Percentiles rank a stretch among this genome's conserved stretches.
phyloP scores from a whole-genome alignment of 2,888 invertebrate genomes.

The Caenorhabditis zanzibari region DNA sequence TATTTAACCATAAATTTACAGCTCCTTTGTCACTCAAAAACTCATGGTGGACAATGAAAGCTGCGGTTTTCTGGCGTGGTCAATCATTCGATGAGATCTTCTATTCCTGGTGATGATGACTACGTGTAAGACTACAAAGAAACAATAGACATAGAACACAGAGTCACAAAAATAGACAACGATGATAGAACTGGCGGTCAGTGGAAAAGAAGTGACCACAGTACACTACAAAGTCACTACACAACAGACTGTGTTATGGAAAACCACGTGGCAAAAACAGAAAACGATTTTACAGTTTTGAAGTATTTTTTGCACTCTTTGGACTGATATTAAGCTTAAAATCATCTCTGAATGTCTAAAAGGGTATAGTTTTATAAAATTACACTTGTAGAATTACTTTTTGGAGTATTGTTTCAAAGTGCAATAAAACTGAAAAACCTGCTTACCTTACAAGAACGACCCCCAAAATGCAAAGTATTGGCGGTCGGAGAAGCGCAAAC shows the following conservation, averaged over 20 bases:
- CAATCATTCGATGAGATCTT: constrained; percentile 30
- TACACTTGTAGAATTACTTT: not conserved
- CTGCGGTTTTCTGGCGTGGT: constrained; percentile 25
- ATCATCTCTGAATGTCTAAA: not conserved
- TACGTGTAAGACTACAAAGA: constrained; percentile 44
- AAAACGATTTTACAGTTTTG: too few relatives aligned
- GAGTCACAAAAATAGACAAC: not conserved
- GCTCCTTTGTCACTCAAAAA: constrained; percentile 40
- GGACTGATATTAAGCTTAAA: not conserved
- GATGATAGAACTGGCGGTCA: constrained; percentile 11
- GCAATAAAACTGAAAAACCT: not conserved
- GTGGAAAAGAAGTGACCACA: constrained; percentile 10
- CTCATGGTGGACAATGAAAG: constrained; percentile 1
- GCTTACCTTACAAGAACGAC: constrained; percentile 67
- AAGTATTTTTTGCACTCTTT: too few relatives aligned
- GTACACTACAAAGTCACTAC: constrained; percentile 9
- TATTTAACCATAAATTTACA: constrained; percentile 8
- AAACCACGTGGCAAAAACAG: constrained; percentile 10
- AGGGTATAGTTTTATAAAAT: not conserved
- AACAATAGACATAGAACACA: constrained; percentile 4
- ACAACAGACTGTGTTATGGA: not conserved
- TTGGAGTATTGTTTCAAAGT: not conserved
- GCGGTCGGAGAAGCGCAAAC: constrained; percentile 74
- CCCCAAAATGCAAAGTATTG: constrained; percentile 73
- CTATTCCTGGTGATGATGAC: constrained; percentile 7